A percentile compares a stretch with the other conserved stretches of the same genome.
These are phyloP conservation scores for Fistularia tabacaria DNA, from an alignment of 2,797 vertebrate species.

Conservation along the genomic window DNA sequence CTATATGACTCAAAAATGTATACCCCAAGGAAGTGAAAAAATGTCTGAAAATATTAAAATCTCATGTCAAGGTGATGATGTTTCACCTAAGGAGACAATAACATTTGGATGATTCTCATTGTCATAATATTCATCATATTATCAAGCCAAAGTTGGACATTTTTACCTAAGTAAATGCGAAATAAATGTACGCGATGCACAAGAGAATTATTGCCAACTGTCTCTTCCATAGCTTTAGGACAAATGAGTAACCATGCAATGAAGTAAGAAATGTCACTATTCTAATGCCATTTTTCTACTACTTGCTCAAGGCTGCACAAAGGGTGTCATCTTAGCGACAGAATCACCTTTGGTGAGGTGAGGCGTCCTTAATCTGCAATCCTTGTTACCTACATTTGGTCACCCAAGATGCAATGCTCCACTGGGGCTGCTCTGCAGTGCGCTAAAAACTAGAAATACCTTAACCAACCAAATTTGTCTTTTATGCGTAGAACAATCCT, in stretches of 20 bases:
- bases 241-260: too few relatives aligned
- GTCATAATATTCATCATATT: too few relatives aligned
- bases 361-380: constrained; percentile 57
- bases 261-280: background rate
- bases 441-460: constrained; percentile 62
- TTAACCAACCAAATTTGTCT: constrained; percentile 59
- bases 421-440: constrained; percentile 65
- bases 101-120: too few relatives aligned
- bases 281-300: background rate
- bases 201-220: background rate
- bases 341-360: constrained; percentile 19
- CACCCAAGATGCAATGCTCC: constrained; percentile 59
- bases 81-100: too few relatives aligned
- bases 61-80: background rate
- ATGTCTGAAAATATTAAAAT: too few relatives aligned
- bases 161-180: too few relatives aligned
- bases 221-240: background rate
- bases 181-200: background rate
- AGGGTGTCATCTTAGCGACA: constrained; percentile 6
- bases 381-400: constrained; percentile 41
- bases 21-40: too few relatives aligned
- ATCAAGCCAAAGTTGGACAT: too few relatives aligned
- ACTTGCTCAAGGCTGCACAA: constrained; percentile 10
- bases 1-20: too few relatives aligned
- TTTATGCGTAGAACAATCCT: constrained; percentile 49